phyloP scores from a whole-genome alignment of 2,797 vertebrate species.

The Arremon aurantiirostris region DNA sequence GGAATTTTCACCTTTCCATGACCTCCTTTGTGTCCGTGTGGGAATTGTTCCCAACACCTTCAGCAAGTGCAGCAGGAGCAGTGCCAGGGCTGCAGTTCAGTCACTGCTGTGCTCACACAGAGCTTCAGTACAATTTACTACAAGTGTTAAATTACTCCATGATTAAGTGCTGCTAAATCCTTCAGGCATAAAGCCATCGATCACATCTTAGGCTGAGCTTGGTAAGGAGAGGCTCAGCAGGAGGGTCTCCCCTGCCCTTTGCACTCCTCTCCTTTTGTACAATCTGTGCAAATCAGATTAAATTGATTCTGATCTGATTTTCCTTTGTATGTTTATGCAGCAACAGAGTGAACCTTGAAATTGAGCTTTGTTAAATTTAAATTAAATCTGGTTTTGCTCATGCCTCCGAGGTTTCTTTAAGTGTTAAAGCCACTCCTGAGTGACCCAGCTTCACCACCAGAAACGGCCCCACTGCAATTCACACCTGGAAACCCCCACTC shows the following conservation, averaged over 20 bases:
- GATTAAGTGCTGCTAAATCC: background rate
- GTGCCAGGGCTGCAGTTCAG: background rate
- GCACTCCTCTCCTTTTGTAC: background rate
- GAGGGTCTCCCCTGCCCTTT: background rate
- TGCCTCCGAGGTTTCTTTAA: background rate
- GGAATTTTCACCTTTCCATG: background rate
- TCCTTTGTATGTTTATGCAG: accelerated
- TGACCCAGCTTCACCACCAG: background rate
- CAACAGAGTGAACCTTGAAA: background rate
- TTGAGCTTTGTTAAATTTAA: background rate
- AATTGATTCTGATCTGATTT: background rate
- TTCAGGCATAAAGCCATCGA: background rate
- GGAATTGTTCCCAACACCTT: background rate
- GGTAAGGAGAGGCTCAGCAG: background rate
- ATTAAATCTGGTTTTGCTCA: background rate
- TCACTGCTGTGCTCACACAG: background rate
- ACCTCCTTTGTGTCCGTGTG: background rate
- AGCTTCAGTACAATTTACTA: background rate
- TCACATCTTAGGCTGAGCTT: background rate
- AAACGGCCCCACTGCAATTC: accelerated
- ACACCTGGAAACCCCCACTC: accelerated
- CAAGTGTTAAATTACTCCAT: background rate
- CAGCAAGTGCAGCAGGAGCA: background rate
- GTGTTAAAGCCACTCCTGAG: background rate
- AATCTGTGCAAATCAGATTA: background rate